Conservation (phyloP, 2,888 invertebrate genomes). For the Dicyrtomina minuta region DNA sequence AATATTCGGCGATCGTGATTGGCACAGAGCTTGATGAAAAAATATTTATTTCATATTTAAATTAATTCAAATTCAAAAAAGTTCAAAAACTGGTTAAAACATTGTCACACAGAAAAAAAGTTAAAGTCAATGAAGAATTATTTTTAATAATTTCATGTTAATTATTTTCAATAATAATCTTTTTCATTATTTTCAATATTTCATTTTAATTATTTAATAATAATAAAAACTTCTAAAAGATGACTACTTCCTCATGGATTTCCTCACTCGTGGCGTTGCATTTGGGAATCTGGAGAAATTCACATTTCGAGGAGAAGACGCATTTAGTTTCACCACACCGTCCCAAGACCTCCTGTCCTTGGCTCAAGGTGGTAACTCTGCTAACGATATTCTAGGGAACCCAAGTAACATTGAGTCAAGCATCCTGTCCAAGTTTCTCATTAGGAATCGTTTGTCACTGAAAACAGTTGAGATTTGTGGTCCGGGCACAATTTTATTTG, state of each 20-base stretch:
- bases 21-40: no score
- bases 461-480: slow-evolving; percentile 7
- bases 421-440: slow-evolving; percentile 6
- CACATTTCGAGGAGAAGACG: slow-evolving; percentile 10
- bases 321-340: background rate
- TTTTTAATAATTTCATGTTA: no score
- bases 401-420: slow-evolving; percentile 7
- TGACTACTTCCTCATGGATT: slow-evolving; percentile 26
- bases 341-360: background rate
- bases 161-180: no score
- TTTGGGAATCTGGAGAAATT: slow-evolving; percentile 17
- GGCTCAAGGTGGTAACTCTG: no score
- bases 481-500: background rate
- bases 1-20: no score
- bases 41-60: no score
- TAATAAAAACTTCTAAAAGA: slow-evolving; percentile 3
- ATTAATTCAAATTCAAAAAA: no score
- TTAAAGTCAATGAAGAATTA: no score
- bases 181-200: no score
- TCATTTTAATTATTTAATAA: no score
- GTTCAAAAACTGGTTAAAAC: no score
- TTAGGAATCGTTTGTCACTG: background rate
- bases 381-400: background rate
- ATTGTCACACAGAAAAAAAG: no score
- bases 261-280: slow-evolving; percentile 10